phyloP scores from a whole-genome alignment of 2,888 invertebrate genomes.

The Tigriopus californicus region DNA sequence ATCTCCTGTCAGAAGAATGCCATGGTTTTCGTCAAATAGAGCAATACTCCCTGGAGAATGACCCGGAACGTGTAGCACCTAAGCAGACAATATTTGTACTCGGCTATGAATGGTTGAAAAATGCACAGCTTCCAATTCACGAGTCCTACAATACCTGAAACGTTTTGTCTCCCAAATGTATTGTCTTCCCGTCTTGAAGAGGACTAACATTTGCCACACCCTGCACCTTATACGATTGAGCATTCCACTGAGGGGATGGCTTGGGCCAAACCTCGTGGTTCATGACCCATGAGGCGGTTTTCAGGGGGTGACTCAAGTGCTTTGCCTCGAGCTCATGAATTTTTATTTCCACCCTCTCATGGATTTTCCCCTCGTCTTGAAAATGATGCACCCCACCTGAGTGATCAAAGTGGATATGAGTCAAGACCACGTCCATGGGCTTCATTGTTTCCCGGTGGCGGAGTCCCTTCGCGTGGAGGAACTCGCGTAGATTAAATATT shows the following conservation, averaged over 20 bases:
- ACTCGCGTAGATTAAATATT: too few species aligned
- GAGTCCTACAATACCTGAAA: not conserved
- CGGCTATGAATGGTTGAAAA: not conserved
- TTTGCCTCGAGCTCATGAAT: not conserved
- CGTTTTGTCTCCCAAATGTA: not conserved
- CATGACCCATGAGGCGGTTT: not conserved
- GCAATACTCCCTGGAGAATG: not conserved
- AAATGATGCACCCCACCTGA: slow-evolving; percentile 12
- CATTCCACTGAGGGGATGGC: not conserved
- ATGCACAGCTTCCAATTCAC: too few species aligned
- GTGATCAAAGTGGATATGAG: slow-evolving; percentile 10
- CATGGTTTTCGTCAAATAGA: not conserved
- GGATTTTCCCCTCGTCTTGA: not conserved
- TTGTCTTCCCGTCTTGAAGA: not conserved
- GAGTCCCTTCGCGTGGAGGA: too few species aligned
- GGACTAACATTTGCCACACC: not conserved
- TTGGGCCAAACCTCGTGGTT: not conserved
- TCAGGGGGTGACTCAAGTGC: not conserved
- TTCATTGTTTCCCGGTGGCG: too few species aligned
- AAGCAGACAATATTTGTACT: not conserved
- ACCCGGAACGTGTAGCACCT: not conserved
- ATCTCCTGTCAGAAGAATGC: not conserved
- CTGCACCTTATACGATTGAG: not conserved
- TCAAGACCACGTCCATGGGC: not conserved
- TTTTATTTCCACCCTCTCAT: not conserved